Evolutionary conservation across 2,797 vertebrate species (phyloP).

Genomic region (Pogonophryne albipinna): DNA sequence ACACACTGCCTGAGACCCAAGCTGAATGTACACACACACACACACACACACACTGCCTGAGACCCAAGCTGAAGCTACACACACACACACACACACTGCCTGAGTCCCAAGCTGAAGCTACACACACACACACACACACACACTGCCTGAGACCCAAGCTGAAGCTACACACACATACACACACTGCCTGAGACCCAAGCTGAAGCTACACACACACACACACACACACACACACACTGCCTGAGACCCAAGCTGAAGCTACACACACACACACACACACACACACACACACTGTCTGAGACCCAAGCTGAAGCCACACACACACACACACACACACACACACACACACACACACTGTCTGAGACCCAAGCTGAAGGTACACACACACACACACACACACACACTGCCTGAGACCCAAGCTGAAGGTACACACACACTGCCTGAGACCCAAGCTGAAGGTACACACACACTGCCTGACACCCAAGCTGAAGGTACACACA

Average conservation of each 20-base stretch:
- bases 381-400: not conserved
- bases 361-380: not conserved
- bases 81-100: no score
- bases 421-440: no score
- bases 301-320: no score
- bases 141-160: no score
- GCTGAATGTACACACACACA: not conserved
- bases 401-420: not conserved
- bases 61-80: constrained; percentile 1
- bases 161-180: constrained; percentile 85
- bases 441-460: not conserved
- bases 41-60: not conserved
- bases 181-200: constrained; percentile 73
- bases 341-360: not conserved
- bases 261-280: no score
- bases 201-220: constrained; percentile 80
- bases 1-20: not conserved
- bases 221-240: constrained; percentile 71
- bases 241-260: no score
- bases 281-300: no score
- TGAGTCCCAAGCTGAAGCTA: not conserved
- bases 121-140: constrained; percentile 79
- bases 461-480: no score
- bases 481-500: no score
- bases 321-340: no score